These are phyloP conservation scores for Geococcyx californianus DNA, from an alignment of 2,113 vertebrate genomes.

Conservation along the genomic window DNA sequence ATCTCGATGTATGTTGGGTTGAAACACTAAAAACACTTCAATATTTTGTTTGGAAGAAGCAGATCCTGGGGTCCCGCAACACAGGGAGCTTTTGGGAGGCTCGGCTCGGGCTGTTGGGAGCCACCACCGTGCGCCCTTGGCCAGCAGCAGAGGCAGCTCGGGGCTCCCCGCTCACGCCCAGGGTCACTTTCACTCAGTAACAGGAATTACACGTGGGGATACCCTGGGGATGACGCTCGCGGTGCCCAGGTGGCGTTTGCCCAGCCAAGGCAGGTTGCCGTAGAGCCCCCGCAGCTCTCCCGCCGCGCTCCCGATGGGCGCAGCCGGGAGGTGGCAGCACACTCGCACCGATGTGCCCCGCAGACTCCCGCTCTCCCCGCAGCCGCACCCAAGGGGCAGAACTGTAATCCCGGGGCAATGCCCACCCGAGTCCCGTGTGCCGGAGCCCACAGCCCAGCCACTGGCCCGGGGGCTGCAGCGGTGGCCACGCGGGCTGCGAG, in stretches of 20 bases:
- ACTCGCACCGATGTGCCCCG: not conserved
- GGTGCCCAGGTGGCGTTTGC: accelerated
- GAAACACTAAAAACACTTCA: not conserved
- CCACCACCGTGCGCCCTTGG: accelerated
- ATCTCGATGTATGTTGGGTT: not conserved
- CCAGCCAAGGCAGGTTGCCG: accelerated
- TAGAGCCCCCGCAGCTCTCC: accelerated
- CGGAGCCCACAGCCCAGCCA: accelerated
- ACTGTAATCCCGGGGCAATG: too few species aligned
- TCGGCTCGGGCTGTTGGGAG: accelerated
- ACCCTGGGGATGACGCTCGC: too few species aligned
- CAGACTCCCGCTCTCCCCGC: too few species aligned
- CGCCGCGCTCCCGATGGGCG: not conserved
- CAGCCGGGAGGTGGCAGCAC: slow-evolving; percentile 63
- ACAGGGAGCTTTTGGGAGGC: accelerated
- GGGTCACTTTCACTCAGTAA: not conserved
- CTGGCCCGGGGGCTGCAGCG: not conserved
- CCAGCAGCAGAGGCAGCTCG: not conserved
- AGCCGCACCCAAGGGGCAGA: too few species aligned
- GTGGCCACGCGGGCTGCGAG: not conserved
- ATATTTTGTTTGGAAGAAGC: not conserved
- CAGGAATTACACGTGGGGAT: accelerated
- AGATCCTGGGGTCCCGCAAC: not conserved
- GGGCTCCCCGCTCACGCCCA: not conserved
- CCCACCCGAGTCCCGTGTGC: too few species aligned